phyloP scores from a whole-genome alignment of 2,797 vertebrate species.

The Sebastes goodei region DNA sequence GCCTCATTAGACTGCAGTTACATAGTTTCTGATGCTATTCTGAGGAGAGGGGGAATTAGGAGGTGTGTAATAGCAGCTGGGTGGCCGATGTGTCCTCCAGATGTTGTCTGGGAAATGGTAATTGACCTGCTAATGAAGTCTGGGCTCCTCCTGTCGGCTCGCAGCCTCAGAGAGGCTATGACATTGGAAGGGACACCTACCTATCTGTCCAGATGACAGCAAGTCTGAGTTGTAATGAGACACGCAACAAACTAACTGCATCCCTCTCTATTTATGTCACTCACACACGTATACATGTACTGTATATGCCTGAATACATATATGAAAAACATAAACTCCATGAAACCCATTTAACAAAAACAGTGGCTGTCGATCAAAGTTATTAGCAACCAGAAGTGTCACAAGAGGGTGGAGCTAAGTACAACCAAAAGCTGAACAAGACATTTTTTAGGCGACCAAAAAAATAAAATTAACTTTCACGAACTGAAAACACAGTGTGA shows the following conservation, averaged over 20 bases:
- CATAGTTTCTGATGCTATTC: conserved; percentile 28
- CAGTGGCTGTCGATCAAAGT: not conserved
- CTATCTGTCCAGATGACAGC: conserved; percentile 38
- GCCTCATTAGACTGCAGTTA: conserved; percentile 17
- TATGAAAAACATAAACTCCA: not conserved
- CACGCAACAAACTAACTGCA: not conserved
- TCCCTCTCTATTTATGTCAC: not conserved
- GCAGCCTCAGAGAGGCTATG: conserved; percentile 32
- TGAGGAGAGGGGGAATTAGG: conserved; percentile 20
- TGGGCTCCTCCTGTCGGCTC: conserved; percentile 44
- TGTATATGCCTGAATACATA: not conserved
- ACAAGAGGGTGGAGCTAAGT: too few species aligned
- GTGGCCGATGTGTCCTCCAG: conserved; percentile 54
- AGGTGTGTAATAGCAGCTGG: conserved; percentile 45
- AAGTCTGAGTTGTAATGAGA: not conserved
- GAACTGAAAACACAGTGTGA: too few species aligned
- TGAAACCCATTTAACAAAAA: not conserved
- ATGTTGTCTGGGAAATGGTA: conserved; percentile 69
- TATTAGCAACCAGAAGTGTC: too few species aligned
- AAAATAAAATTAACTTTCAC: too few species aligned
- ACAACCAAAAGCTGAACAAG: accelerated
- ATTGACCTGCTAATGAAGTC: conserved; percentile 68
- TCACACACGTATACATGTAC: not conserved
- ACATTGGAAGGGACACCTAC: conserved; percentile 63
- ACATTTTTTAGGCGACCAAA: too few species aligned